Evolutionary conservation across 2,888 invertebrate genomes (phyloP).

Genomic region (Frankliniella fusca): DNA sequence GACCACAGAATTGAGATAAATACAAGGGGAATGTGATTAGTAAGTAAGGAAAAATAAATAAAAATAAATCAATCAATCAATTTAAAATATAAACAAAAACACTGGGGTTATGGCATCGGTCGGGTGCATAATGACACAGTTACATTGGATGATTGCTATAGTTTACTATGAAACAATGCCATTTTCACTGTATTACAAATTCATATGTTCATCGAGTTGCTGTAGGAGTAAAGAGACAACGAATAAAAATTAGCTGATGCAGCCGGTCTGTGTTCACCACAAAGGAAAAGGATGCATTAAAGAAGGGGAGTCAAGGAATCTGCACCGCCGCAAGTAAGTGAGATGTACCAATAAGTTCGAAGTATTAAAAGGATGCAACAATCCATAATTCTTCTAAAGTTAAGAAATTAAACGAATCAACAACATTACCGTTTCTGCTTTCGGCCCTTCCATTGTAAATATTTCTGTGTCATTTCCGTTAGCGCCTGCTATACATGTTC

Average conservation of each 20-base stretch:
- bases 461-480: constrained; percentile 28
- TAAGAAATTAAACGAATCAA: background rate
- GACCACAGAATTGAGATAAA: no score
- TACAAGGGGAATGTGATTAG: background rate
- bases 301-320: background rate
- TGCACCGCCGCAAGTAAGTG: no score
- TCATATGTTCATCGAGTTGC: no score
- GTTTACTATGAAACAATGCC: no score
- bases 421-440: constrained; percentile 16
- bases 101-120: background rate
- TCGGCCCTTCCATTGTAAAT: constrained; percentile 24
- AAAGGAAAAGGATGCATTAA: no score
- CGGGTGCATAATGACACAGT: no score
- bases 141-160: no score
- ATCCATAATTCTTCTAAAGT: background rate
- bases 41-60: background rate
- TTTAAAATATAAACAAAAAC: background rate
- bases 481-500: background rate
- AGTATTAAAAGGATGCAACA: no score
- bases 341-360: no score
- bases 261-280: background rate
- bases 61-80: background rate
- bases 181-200: no score
- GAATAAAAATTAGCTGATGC: background rate
- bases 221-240: no score